Percentiles rank a stretch among this genome's conserved stretches.
Conservation (phyloP, 2,888 invertebrate genomes). For the Limnephilus auricula region DNA sequence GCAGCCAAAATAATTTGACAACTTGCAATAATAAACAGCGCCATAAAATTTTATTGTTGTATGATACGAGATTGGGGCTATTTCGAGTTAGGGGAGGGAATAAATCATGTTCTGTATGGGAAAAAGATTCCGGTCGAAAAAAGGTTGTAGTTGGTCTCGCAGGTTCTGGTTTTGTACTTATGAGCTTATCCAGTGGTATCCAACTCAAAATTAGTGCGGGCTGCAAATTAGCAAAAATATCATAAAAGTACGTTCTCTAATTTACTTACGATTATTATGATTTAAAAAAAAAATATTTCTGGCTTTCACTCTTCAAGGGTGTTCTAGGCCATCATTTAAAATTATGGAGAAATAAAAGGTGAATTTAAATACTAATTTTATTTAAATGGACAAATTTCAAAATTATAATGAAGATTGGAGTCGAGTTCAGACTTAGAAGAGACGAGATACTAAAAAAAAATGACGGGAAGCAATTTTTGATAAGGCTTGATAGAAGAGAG, state of each 20-base stretch:
- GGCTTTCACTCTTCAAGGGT: too few species aligned
- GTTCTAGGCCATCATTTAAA: too few species aligned
- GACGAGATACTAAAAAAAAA: too few species aligned
- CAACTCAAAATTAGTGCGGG: not conserved
- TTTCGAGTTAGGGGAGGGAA: not conserved
- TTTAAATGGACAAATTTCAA: too few species aligned
- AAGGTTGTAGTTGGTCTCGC: not conserved
- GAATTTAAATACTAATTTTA: too few species aligned
- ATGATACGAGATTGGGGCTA: conserved; percentile 38
- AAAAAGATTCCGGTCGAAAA: not conserved
- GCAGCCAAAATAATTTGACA: conserved; percentile 39
- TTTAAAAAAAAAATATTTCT: too few species aligned
- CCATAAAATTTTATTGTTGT: conserved; percentile 40
- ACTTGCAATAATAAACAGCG: conserved; percentile 30
- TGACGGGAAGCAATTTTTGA: too few species aligned
- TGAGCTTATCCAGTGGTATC: not conserved
- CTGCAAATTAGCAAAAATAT: not conserved
- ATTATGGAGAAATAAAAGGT: too few species aligned
- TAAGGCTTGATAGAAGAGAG: too few species aligned
- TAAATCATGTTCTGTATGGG: not conserved
- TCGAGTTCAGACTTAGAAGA: too few species aligned
- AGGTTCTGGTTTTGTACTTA: not conserved
- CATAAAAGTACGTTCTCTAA: not conserved
- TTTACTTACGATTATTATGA: not conserved
- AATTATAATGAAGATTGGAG: too few species aligned